Percentiles rank a stretch among this genome's conserved stretches.
Evolutionary conservation across 2,797 vertebrate species (phyloP).

Genomic region (Cyclura pinguis): DNA sequence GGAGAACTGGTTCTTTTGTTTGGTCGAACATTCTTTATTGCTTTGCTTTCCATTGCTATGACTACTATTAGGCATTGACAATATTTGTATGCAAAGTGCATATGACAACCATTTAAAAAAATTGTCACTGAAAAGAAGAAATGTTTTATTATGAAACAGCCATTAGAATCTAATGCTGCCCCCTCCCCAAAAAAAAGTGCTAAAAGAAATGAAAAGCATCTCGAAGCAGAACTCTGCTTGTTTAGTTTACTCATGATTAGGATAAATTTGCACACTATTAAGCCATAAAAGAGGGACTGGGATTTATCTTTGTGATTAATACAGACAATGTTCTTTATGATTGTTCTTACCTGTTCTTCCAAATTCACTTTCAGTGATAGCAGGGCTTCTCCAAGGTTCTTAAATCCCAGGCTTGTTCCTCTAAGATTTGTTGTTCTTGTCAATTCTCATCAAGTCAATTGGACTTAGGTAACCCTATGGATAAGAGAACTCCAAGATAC

Average conservation of each 20-base stretch:
- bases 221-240: conserved; percentile 20
- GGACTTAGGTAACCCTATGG: too few relatives aligned
- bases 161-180: not conserved
- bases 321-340: too few relatives aligned
- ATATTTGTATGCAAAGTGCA: conserved; percentile 37
- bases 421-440: too few relatives aligned
- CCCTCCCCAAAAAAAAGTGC: not conserved
- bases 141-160: conserved; percentile 17
- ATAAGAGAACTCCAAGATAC: too few relatives aligned
- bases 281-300: not conserved
- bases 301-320: too few relatives aligned
- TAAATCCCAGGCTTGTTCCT: too few relatives aligned
- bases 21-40: conserved; percentile 70
- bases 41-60: conserved; percentile 69
- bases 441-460: too few relatives aligned
- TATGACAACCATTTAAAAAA: conserved; percentile 32
- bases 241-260: not conserved
- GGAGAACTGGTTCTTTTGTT: conserved; percentile 69
- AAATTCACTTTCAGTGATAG: too few relatives aligned
- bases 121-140: conserved; percentile 6
- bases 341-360: too few relatives aligned
- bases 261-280: conserved; percentile 1
- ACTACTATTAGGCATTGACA: conserved; percentile 67
- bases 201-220: conserved; percentile 28
- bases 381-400: too few relatives aligned